A percentile compares a stretch with the other conserved stretches of the same genome.
These are phyloP conservation scores for Agrypnus murinus DNA, from an alignment of 2,888 invertebrate species.

Conservation along the genomic window DNA sequence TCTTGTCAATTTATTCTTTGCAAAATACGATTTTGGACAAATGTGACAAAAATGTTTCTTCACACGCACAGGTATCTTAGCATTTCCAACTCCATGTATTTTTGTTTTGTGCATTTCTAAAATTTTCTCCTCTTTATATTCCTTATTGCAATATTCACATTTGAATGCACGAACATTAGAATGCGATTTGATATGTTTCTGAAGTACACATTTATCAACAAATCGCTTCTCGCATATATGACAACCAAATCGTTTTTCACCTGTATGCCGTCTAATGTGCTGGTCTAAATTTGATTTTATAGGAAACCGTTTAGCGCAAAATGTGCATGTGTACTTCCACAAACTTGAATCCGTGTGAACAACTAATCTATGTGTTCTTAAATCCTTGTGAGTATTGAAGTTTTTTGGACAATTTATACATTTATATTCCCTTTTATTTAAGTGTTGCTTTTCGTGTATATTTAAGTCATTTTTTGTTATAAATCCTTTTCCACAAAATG, in stretches of 20 bases:
- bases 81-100: conserved; percentile 69
- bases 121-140: conserved; percentile 70
- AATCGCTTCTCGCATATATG: conserved; percentile 56
- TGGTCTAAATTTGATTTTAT: conserved; percentile 53
- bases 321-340: conserved; percentile 58
- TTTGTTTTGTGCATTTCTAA: conserved; percentile 73
- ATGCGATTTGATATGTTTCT: conserved; percentile 54
- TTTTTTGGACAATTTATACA: conserved; percentile 63
- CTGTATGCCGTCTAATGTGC: conserved; percentile 56
- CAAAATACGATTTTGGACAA: conserved; percentile 67
- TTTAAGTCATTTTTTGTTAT: conserved; percentile 63
- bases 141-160: conserved; percentile 72
- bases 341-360: conserved; percentile 63
- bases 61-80: conserved; percentile 65
- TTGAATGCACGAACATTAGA: conserved; percentile 53
- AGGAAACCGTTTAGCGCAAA: conserved; percentile 55
- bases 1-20: conserved; percentile 61
- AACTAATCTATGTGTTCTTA: conserved; percentile 63
- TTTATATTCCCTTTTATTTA: conserved; percentile 60
- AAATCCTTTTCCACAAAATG: conserved; percentile 69
- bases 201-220: conserved; percentile 55
- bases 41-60: conserved; percentile 63
- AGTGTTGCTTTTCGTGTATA: conserved; percentile 63
- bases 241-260: conserved; percentile 55
- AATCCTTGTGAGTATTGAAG: conserved; percentile 63